Evolutionary conservation across 2,797 vertebrate species (phyloP), one percentile per base, ranked within the genome.

Genomic region (Rhinogobio ventralis): DNA sequence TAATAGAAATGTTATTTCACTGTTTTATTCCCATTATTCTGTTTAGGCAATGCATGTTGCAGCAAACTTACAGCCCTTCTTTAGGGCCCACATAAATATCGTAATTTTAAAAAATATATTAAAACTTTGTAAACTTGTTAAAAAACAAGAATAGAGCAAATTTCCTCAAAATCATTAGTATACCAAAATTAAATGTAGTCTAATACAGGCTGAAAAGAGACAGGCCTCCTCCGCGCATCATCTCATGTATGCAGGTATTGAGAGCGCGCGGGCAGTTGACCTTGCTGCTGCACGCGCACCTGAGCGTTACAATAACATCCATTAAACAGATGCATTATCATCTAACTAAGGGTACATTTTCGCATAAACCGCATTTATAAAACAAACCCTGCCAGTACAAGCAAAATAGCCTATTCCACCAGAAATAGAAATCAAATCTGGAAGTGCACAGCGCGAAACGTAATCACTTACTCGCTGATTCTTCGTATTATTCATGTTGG

Each of bases 401-500:
- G 10, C 17, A 42, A 67, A 30, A 42, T 17, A 42, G 39, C 9
- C 8, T 42, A 42, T 20, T 7, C 23, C 45, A 15, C 7, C 7
- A 30, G 1, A 33, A 46, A 17, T 11, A 83, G 7, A 66, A 53
- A 75, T 36, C 57, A 28, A 66, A 53, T 39, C 30, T 39, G 7
- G 15, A 64, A 23, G 28, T 74, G 71, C 14, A 57, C n/a, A 23
- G 11, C 2, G 19, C 51, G 20, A 20, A 76, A 42, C 15, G 51
- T 2, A 5, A 66, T 36, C 6, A 85, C 95, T 95, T 94, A 95
- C 95, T 94, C 83, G 91, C 28, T 89, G 90, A 68, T 93, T 93
- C 74, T 89, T 90, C 10, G 93, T 91, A 91, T 93, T 93, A 89
- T 93, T 95, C 95, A 95, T 95, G 88, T 64, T 92, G 69, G 80